A percentile compares a stretch with the other conserved stretches of the same genome.
Evolutionary conservation across 2,113 vertebrate genomes (phyloP).

Genomic region (Melanocharis versteri): DNA sequence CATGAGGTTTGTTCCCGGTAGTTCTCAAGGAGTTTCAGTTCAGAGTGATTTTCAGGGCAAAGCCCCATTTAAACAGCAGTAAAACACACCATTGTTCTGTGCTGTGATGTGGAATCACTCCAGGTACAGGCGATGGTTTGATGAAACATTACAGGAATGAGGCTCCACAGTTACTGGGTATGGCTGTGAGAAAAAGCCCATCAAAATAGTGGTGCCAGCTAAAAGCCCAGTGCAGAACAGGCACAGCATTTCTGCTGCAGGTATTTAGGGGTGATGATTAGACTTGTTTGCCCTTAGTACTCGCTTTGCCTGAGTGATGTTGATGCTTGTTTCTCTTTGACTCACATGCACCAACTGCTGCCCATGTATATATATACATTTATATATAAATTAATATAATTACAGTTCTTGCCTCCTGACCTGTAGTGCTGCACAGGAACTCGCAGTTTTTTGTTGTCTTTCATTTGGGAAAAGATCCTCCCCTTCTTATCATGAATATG

Average conservation of each 20-base stretch:
- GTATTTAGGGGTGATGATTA: neutral
- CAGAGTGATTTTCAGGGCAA: neutral
- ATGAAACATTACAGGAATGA: neutral
- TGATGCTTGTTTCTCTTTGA: neutral
- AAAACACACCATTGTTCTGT: neutral
- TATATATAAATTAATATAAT: too few relatives aligned
- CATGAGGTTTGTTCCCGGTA: neutral
- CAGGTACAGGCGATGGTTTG: neutral
- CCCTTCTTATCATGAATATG: neutral
- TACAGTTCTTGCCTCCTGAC: neutral
- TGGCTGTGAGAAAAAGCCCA: neutral
- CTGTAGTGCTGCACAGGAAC: neutral
- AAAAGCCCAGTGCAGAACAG: neutral
- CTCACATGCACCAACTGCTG: neutral
- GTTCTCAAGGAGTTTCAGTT: neutral
- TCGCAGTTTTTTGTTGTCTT: neutral
- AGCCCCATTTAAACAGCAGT: neutral
- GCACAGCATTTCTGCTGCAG: neutral
- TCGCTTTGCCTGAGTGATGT: neutral
- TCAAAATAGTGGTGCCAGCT: neutral
- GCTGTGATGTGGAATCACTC: neutral
- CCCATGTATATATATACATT: accelerated
- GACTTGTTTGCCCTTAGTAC: neutral
- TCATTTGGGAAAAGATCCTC: neutral
- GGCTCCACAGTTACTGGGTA: neutral